These are phyloP conservation scores for Brienomyrus brachyistius DNA, from an alignment of 2,113 vertebrate species.

Conservation along the genomic window DNA sequence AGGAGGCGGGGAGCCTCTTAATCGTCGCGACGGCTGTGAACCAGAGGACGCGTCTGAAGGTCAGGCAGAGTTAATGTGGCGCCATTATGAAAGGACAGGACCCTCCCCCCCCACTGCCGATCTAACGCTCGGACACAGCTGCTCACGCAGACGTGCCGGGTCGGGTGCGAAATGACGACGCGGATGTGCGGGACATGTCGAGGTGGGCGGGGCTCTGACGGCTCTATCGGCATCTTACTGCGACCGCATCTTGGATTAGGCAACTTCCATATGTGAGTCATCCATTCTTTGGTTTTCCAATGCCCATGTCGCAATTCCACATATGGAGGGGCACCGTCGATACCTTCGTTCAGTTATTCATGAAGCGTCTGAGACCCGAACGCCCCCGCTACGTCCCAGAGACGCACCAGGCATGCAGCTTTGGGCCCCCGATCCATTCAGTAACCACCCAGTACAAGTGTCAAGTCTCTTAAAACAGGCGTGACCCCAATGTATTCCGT, in stretches of 20 bases:
- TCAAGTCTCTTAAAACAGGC: conserved; percentile 7
- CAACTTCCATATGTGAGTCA: background rate
- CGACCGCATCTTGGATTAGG: background rate
- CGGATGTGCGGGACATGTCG: background rate
- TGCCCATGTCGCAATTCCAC: conserved; percentile 30
- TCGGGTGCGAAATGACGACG: background rate
- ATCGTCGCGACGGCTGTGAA: background rate
- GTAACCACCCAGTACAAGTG: background rate
- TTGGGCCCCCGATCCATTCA: background rate
- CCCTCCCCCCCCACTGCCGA: background rate
- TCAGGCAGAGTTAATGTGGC: background rate
- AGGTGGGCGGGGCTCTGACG: background rate
- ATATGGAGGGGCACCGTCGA: conserved; percentile 43
- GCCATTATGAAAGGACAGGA: background rate
- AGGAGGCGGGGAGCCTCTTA: background rate
- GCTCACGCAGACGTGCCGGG: background rate
- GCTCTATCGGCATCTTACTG: background rate
- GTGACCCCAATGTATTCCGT: background rate
- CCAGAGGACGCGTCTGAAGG: background rate
- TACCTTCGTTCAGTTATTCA: conserved; percentile 54
- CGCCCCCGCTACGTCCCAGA: conserved; percentile 25
- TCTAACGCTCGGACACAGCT: background rate
- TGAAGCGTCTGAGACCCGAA: conserved; percentile 63
- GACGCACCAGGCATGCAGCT: conserved; percentile 35
- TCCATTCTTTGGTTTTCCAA: background rate